These are phyloP conservation scores for Coronaproctus castanopsis DNA, from an alignment of 2,888 invertebrate genomes.

Conservation along the genomic window DNA sequence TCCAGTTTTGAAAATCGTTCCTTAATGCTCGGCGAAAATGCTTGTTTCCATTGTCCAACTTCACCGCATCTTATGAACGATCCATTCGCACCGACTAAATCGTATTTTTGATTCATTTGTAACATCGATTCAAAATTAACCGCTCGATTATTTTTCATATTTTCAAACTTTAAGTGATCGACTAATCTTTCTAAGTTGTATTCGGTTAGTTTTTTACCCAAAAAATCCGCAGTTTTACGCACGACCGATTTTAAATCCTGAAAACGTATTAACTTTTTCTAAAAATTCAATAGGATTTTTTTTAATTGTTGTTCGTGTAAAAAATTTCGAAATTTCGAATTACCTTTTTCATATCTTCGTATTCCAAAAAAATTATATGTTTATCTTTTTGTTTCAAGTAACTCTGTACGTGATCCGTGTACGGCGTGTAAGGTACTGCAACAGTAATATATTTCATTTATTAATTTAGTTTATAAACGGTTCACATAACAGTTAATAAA, in stretches of 20 bases:
- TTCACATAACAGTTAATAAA: too few species aligned
- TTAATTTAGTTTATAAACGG: too few species aligned
- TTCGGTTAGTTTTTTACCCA: conserved; percentile 25
- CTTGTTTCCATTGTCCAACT: conserved; percentile 26
- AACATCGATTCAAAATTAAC: conserved; percentile 32
- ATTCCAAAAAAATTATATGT: conserved; percentile 54
- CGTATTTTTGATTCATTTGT: conserved; percentile 19
- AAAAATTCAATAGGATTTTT: too few species aligned
- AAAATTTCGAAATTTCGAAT: too few species aligned
- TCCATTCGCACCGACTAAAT: conserved; percentile 24
- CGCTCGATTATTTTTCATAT: conserved; percentile 36
- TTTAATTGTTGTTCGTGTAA: too few species aligned
- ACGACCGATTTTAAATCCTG: conserved; percentile 29
- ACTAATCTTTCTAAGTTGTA: conserved; percentile 26
- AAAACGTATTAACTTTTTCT: too few species aligned
- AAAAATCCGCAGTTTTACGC: conserved; percentile 27
- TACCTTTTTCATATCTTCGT: conserved; percentile 53
- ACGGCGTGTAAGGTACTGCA: too few species aligned
- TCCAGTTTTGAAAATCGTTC: conserved; percentile 5
- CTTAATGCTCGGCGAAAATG: not conserved
- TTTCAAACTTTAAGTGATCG: conserved; percentile 31
- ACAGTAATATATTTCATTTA: too few species aligned
- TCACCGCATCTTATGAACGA: conserved; percentile 26
- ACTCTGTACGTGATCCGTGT: too few species aligned
- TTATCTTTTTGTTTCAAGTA: too few species aligned